Conservation (phyloP, 2,113 vertebrate genomes). For the Vanacampus margaritifer region DNA sequence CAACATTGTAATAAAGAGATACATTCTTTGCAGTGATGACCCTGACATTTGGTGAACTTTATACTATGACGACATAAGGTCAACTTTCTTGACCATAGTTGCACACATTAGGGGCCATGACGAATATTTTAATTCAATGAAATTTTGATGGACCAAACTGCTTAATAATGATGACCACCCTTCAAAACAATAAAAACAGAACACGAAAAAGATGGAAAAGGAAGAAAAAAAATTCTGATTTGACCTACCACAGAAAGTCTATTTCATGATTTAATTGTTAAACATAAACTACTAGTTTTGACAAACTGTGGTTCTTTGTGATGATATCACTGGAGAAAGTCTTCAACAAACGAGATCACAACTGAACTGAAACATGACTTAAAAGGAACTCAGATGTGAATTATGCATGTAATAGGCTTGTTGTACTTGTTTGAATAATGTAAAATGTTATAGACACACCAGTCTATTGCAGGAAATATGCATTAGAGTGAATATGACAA, state of each 20-base stretch:
- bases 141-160: not conserved
- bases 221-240: not conserved
- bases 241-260: not conserved
- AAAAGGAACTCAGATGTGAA: constrained; percentile 23
- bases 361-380: not conserved
- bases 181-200: not conserved
- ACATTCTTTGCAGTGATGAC: not conserved
- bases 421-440: not conserved
- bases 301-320: not conserved
- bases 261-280: not conserved
- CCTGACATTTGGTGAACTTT: not conserved
- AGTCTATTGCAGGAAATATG: not conserved
- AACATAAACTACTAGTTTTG: not conserved
- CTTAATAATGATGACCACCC: not conserved
- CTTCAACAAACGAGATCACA: constrained; percentile 1
- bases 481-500: not conserved
- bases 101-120: not conserved
- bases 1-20: not conserved
- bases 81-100: not conserved
- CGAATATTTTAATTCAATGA: not conserved
- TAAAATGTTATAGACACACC: not conserved
- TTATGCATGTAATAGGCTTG: not conserved
- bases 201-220: not conserved
- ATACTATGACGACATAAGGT: not conserved
- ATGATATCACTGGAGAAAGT: constrained; percentile 12